Base-by-base conservation (phyloP, 2,888 invertebrate genomes). In the Phalera bucephala region DNA sequence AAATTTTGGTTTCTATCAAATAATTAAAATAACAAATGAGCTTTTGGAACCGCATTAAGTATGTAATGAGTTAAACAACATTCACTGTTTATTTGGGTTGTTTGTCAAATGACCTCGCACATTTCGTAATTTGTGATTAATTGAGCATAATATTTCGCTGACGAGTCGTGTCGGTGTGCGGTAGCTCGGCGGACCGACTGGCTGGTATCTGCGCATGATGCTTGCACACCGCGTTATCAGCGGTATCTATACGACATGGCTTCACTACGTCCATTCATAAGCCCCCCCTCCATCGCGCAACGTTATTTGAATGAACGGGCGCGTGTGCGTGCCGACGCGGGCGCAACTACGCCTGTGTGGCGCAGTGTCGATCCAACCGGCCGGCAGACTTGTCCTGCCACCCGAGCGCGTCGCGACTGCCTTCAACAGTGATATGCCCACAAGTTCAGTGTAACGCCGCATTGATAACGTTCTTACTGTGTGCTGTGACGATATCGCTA, bases 241-340 rank as follows among this genome's bases (percentile, higher is more conserved):
- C 72, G 73, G 67, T 85, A 85, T 85, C 85, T 82, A 68, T 72
- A 76, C 78, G 69, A 67, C 64, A 64, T 45, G 45, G 60, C 68
- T 70, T 66, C 85, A 86, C 87, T 88, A 89, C 86, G 87, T 87
- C 83, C 90, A 90, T 90, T 90, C 89, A 90, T 90, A 73, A 86
- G 72, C 69, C 75, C 53, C 83, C 86, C 86, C 83, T 45, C 80
- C 78, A 68, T 63, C 37, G 47, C 43, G 33, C 17, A 17, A 38
- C 52, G 52, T 41, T 69, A 68, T 76, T 73, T 85, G 84, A 87
- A 85, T 85, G 87, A 72, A 74, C 42, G 65, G 58, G 58, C 19
- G 26, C 64, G 86, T 80, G 78, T 82, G 84, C 54, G 82, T 75
- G 10, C 66, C 55, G 77, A 51, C 80, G 80, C 80, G 63, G 63